Evolutionary conservation across 2,113 vertebrate species (phyloP), one percentile per base, ranked within the genome.

Genomic region (Nothocercus julius): DNA sequence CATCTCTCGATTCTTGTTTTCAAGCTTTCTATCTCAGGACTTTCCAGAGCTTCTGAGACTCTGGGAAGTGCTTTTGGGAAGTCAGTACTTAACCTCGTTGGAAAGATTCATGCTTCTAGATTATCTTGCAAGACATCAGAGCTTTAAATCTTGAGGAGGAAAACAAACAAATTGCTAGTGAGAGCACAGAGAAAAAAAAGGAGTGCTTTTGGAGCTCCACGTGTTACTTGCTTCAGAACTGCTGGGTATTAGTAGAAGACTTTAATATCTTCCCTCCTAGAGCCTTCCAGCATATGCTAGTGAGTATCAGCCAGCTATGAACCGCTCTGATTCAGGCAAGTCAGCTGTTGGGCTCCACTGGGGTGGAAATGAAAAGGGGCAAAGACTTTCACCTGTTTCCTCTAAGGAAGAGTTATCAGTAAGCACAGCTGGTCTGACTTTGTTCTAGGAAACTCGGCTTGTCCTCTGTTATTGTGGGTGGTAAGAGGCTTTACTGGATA

Each of bases 381-480:
- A 49, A 74, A 74, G 51, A 44, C 38, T 63, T 90, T 83, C 90
- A 96, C 76, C 92, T 93, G 90, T 88, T 92, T 85, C 11, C 59
- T 81, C 59, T 84, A 36, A 75, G 64, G 45, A 87, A 49, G 58
- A 91, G 25, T 27, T 63, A 87, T 77, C 3, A 8, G 20, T 64
- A 53, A 92, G 63, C 17, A 90, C 82, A 91, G 11, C 44, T 91
- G 90, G 72, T 44, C 49, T 90, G 61, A 36, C 38, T 63, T 19
- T 76, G 49, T 81, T 86, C 34, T 59, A 20, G 21, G 38, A 83
- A 51, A 21, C 20, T 81, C 22, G 45, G 63, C 16, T 90, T 85
- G 40, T 36, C 49, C 4, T 77, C 36, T 87, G 15, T 56, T 92
- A 11, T 54, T 70, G 47, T 3, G 38, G 10, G 4, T 89, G 40